These are phyloP conservation scores for Meiosimyza platycephala DNA, from an alignment of 2,888 invertebrate genomes.

Conservation along the genomic window DNA sequence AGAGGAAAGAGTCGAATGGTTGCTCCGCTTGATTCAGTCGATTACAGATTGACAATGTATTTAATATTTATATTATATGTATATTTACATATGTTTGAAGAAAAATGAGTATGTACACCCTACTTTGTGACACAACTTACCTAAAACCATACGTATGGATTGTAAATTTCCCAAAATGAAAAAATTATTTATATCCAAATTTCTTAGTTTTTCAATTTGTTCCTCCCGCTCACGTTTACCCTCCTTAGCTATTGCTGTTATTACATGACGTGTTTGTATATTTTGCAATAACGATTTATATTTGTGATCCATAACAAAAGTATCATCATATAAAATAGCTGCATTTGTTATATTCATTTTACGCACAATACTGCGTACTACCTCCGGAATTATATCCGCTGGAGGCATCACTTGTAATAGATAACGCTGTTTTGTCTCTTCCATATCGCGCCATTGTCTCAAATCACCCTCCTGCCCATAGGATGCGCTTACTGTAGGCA, in stretches of 20 bases:
- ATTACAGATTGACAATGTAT: no score
- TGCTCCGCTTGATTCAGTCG: neutral
- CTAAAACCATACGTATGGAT: constrained; percentile 78
- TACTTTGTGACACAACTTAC: constrained; percentile 61
- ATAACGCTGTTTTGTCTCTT: constrained; percentile 77
- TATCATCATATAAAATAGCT: constrained; percentile 89
- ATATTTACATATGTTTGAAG: neutral
- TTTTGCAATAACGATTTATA: constrained; percentile 91
- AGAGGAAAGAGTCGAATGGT: no score
- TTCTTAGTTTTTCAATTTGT: constrained; percentile 79
- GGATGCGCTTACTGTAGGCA: constrained; percentile 87
- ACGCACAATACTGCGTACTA: constrained; percentile 82
- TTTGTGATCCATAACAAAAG: constrained; percentile 93
- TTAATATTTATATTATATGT: neutral
- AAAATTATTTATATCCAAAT: constrained; percentile 89
- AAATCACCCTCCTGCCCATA: constrained; percentile 88
- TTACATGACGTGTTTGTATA: constrained; percentile 90
- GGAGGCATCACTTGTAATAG: constrained; percentile 82
- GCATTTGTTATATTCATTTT: constrained; percentile 91
- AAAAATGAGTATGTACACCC: neutral
- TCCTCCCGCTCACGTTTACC: constrained; percentile 69
- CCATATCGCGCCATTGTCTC: constrained; percentile 83
- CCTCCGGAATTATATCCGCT: constrained; percentile 85
- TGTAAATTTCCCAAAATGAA: constrained; percentile 83
- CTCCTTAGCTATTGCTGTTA: constrained; percentile 75